Percentiles rank a stretch among this genome's conserved stretches.
phyloP scores from a whole-genome alignment of 2,797 vertebrate species.

The Zonotrichia albicollis region DNA sequence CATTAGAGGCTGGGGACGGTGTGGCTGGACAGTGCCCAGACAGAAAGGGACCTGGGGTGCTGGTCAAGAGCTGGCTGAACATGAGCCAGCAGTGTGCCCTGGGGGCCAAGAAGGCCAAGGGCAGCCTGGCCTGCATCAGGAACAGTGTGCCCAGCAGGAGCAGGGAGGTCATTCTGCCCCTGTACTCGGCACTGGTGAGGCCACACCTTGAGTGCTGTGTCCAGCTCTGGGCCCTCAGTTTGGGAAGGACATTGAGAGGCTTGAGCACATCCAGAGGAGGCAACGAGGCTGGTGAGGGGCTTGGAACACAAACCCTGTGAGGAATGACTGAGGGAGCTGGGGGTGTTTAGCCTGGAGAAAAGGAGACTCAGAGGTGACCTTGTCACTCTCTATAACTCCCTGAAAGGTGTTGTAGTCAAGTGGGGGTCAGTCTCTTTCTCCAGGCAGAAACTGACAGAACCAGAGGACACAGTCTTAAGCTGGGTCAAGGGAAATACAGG shows the following conservation, averaged over 20 bases:
- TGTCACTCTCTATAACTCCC: not conserved
- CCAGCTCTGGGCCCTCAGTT: not conserved
- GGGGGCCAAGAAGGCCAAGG: not conserved
- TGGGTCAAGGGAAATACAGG: not conserved
- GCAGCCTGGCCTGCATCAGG: not conserved
- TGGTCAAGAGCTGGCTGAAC: not conserved
- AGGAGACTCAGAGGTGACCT: not conserved
- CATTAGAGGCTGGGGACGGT: fast-evolving
- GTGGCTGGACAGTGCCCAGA: not conserved
- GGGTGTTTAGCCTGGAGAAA: not conserved
- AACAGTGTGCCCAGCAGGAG: not conserved
- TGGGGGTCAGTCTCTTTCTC: not conserved
- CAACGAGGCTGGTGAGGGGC: not conserved
- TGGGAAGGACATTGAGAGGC: fast-evolving
- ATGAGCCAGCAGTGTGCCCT: not conserved
- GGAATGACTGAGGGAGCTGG: not conserved
- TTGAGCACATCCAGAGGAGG: fast-evolving
- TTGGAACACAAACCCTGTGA: not conserved
- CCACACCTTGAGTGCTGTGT: not conserved
- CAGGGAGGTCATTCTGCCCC: not conserved
- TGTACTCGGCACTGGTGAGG: not conserved
- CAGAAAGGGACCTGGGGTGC: not conserved
- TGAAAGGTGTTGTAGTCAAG: not conserved
- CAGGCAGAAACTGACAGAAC: not conserved
- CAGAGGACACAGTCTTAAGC: not conserved